Percentiles rank a stretch among this genome's conserved stretches.
phyloP scores from a whole-genome alignment of 2,113 vertebrate genomes.

The Labrus mixtus region DNA sequence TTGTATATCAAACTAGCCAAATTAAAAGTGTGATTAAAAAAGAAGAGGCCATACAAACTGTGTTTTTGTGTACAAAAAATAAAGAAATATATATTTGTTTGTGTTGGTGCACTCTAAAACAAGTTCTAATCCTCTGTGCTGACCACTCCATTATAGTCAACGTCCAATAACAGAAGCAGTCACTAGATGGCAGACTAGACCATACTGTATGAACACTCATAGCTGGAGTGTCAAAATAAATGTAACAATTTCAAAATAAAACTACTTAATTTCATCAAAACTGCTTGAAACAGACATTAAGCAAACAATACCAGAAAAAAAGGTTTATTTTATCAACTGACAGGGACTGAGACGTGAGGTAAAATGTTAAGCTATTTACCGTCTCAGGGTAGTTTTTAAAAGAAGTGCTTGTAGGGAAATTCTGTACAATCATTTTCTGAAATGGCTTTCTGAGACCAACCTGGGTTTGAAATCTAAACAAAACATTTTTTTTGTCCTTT shows the following conservation, averaged over 20 bases:
- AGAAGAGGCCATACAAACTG: not conserved
- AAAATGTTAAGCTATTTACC: conserved; percentile 81
- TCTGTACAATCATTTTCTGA: conserved; percentile 86
- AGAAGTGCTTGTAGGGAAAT: conserved; percentile 70
- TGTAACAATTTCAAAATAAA: not conserved
- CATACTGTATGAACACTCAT: conserved; percentile 7
- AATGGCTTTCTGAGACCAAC: conserved; percentile 82
- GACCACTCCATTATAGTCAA: not conserved
- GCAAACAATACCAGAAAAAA: conserved; percentile 73
- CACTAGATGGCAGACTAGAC: conserved; percentile 76
- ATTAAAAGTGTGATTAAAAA: not conserved
- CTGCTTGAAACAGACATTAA: not conserved
- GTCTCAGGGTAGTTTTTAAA: conserved; percentile 30
- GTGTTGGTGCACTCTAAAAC: not conserved
- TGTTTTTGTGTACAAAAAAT: not conserved
- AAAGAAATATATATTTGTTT: not conserved
- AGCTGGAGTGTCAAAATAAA: not conserved
- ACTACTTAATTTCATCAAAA: not conserved
- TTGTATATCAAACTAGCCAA: not conserved
- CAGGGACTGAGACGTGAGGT: conserved; percentile 81
- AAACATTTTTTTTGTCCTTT: conserved; percentile 10
- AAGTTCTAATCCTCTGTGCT: not conserved
- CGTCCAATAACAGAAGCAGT: conserved; percentile 36
- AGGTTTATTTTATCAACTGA: conserved; percentile 81
- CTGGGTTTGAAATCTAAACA: conserved; percentile 67